Evolutionary conservation across 2,797 vertebrate genomes (phyloP), one percentile per base, ranked within the genome.

Genomic region (Microchirus variegatus): DNA sequence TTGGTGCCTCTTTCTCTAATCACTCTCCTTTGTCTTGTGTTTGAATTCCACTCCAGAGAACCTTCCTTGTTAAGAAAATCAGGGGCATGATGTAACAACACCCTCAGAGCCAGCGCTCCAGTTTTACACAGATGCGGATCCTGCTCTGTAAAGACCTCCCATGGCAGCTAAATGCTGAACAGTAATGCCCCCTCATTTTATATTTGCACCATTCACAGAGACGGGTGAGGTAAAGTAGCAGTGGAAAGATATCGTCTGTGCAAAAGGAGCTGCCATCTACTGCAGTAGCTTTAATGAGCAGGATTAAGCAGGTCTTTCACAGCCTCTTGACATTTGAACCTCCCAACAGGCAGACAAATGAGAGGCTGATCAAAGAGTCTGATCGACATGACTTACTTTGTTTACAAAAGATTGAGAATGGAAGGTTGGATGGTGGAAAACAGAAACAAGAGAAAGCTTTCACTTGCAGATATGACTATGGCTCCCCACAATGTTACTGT

Each of bases 301-400:
- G 48, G 52, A 61, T 10, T 38, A 38, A 13, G 12, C 37, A 38
- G 37, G 37, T 38, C 37, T 38, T 10, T 59, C 67, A 40, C 15
- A 60, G 53, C 57, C 63, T 40, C 48, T 41, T 54, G 59, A 61
- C 48, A 58, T 65, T 69, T 64, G 22, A 69, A 60, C 48, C 48
- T 6, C 31, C 31, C 8, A 31, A 4, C 31, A 31, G 31, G 49
- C 53, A 35, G 36, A 53, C 15, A 14, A 42, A 42, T 42, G 41
- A 18, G 15, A 54, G 57, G 22, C 62, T 61, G 53, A 75, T 81
- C 64, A 81, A 31, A 31, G 44, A 54, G 43, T 45, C 45, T 38
- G 63, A 74, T 76, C 70, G 56, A 38, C 61, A 41, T 53, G 26
- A 59, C 52, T 69, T n/a, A 55, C 54, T 22, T 43, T 67, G 67